Conservation (phyloP, 1,140 invertebrate species). For the Adelges cooleyi region DNA sequence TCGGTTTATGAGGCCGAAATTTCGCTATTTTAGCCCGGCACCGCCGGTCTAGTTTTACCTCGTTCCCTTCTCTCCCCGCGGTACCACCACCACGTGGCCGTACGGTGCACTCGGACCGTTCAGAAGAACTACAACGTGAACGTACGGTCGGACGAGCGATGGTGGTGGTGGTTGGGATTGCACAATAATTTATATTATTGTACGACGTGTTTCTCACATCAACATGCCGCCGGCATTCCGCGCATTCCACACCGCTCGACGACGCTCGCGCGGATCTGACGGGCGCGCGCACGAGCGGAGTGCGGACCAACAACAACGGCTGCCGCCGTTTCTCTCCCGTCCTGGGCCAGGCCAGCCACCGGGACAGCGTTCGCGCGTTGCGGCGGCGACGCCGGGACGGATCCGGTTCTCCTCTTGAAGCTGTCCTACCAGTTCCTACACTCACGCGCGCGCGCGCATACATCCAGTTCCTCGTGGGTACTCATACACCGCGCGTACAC, state of each 20-base stretch:
- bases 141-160: not conserved
- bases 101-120: too few species aligned
- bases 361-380: not conserved
- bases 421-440: not conserved
- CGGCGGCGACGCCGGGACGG: not conserved
- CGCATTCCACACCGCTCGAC: not conserved
- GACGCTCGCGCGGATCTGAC: not conserved
- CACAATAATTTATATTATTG: slow-evolving; percentile 17
- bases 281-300: too few species aligned
- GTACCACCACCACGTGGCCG: too few species aligned
- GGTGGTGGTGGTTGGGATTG: not conserved
- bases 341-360: not conserved
- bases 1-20: not conserved
- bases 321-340: not conserved
- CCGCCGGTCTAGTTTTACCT: too few species aligned
- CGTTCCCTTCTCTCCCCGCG: too few species aligned
- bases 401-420: not conserved
- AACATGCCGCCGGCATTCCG: slow-evolving; percentile 23
- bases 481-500: too few species aligned
- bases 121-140: not conserved
- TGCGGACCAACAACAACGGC: not conserved
- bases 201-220: slow-evolving; percentile 16
- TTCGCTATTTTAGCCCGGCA: too few species aligned
- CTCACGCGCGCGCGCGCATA: too few species aligned
- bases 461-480: too few species aligned